Evolutionary conservation across 2,888 invertebrate species (phyloP).

Genomic region (Leptinotarsa juncta): DNA sequence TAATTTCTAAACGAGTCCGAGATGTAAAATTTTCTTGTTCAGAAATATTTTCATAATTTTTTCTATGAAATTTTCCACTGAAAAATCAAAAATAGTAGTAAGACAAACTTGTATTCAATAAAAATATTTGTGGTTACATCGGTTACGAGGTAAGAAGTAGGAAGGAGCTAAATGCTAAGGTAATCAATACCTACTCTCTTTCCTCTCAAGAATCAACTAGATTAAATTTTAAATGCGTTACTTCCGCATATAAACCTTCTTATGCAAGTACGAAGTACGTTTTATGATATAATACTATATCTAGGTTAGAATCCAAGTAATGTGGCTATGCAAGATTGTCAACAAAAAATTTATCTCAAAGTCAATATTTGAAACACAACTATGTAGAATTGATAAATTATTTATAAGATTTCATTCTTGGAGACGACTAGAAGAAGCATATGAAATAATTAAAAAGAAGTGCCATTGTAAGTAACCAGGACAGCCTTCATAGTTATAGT

Average conservation of each 20-base stretch:
- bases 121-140: background rate
- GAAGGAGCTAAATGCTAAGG: background rate
- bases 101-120: background rate
- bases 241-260: background rate
- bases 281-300: background rate
- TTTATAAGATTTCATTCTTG: conserved; percentile 53
- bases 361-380: conserved; percentile 27
- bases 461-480: conserved; percentile 75
- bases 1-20: too few relatives aligned
- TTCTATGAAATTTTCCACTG: background rate
- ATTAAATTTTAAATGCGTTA: conserved; percentile 5
- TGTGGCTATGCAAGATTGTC: conserved; percentile 35
- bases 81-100: background rate
- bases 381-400: conserved; percentile 29
- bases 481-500: conserved; percentile 13
- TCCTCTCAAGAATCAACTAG: conserved; percentile 7
- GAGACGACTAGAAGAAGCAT: conserved; percentile 68
- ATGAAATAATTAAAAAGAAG: conserved; percentile 75
- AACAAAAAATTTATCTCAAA: conserved; percentile 32
- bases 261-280: background rate
- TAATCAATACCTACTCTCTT: conserved; percentile 3
- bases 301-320: conserved; percentile 16
- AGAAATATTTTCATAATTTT: background rate
- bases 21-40: too few relatives aligned
- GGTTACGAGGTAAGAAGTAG: background rate